These are phyloP conservation scores for Andrena bucephala DNA, from an alignment of 2,888 invertebrate species.

Conservation along the genomic window DNA sequence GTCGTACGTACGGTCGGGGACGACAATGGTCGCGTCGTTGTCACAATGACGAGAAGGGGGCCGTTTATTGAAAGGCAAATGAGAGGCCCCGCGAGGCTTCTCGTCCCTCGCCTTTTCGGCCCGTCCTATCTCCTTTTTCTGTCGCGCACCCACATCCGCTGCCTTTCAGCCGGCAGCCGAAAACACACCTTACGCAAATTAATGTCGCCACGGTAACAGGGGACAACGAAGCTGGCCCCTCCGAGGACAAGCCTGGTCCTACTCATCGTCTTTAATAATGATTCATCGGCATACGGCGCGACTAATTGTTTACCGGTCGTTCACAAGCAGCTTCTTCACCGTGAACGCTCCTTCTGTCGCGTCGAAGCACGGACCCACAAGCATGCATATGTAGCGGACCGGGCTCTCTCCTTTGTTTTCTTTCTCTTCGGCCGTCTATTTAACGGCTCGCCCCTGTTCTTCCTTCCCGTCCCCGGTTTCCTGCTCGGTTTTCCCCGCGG, in stretches of 20 bases:
- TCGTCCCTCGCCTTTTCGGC: constrained; percentile 60
- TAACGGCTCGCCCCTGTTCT: constrained; percentile 38
- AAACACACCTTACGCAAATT: constrained; percentile 80
- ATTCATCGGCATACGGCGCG: constrained; percentile 76
- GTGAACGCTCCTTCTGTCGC: constrained; percentile 61
- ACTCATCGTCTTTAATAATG: constrained; percentile 74
- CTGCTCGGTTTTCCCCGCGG: constrained; percentile 13
- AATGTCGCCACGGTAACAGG: constrained; percentile 73
- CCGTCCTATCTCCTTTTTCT: constrained; percentile 70
- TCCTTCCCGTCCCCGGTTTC: constrained; percentile 50
- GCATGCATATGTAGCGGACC: constrained; percentile 63
- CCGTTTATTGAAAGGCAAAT: constrained; percentile 76
- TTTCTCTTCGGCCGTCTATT: constrained; percentile 44
- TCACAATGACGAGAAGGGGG: constrained; percentile 74
- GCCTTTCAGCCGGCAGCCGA: constrained; percentile 75
- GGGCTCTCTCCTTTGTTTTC: constrained; percentile 53
- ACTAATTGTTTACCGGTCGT: constrained; percentile 76
- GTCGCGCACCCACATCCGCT: constrained; percentile 77
- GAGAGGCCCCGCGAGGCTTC: constrained; percentile 59
- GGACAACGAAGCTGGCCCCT: constrained; percentile 54
- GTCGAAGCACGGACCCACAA: constrained; percentile 38
- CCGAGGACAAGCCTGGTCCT: constrained; percentile 60
- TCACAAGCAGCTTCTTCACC: constrained; percentile 63
- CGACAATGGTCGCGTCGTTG: constrained; percentile 70
- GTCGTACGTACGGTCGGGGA: constrained; percentile 56